Base-by-base conservation (phyloP, 92 coral and sea anemone species). In the Virgularia gustaviana region DNA sequence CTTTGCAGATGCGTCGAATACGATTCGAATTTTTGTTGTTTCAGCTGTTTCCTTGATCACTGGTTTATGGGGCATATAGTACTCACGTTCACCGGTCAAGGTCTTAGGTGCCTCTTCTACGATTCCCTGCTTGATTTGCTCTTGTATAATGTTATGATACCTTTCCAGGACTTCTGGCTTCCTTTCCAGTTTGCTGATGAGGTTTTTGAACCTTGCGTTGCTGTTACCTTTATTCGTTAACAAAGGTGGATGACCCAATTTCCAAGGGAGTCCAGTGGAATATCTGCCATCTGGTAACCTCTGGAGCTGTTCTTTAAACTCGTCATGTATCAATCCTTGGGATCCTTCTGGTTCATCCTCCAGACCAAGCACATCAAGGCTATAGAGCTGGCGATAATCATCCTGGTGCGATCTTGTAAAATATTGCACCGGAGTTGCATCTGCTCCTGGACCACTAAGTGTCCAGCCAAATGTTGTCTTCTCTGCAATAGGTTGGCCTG, bases 181-280 rank as follows among this genome's bases (percentile, higher is more conserved):
- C 27, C 42, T 52, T 62, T 87, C 83, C 1, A 86, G 85, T 34
- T 63, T 83, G 37, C 49, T 63, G 9, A 68, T 24, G 2, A 76
- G 63, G 38, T 82, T 76, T 2, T 22, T 9, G 1, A 83, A 77
- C 15, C 86, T 78, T 5, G 83, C 85, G 45, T 62, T 38, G 29
- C 79, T 38, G 32, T 73, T 19, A 38, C 63, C 80, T 70, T 67
- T 77, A 71, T 82, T 74, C 5, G 63, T 53, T 39, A 78, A 75
- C 43, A 86, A 68, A 25, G 61, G 70, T n/a, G 53, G 61, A 25
- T 76, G 86, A 30, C 77, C 86, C 38, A 57, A 76, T 68, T 87
- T 87, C 86, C 88, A 87, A 31, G 86, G 92, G 24, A 84, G 45
- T 34, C 71, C 42, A 0, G 92, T 80, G 22, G 73, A 57, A 39